Conservation (phyloP, 2,797 vertebrate species). For the Periophthalmus magnuspinnatus region DNA sequence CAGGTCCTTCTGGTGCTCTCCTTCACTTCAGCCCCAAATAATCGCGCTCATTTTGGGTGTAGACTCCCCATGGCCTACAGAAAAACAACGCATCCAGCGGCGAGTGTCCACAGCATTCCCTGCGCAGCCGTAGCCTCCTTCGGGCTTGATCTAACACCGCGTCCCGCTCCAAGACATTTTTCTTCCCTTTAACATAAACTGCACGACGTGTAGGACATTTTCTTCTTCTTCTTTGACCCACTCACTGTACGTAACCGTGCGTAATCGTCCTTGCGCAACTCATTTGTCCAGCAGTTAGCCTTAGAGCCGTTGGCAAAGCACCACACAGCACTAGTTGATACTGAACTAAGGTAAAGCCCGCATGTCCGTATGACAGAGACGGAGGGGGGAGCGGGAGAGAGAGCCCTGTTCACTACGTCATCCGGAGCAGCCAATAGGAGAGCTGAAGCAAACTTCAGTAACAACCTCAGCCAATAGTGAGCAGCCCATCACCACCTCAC, state of each 20-base stretch:
- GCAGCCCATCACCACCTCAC: background rate
- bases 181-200: background rate
- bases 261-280: background rate
- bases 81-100: conserved; percentile 4
- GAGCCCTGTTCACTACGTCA: conserved; percentile 34
- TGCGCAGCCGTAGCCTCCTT: background rate
- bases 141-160: conserved; percentile 18
- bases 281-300: conserved; percentile 18
- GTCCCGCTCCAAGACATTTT: conserved; percentile 34
- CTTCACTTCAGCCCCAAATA: conserved; percentile 20
- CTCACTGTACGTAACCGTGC: conserved; percentile 9
- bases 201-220: background rate
- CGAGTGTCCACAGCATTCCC: conserved; percentile 8
- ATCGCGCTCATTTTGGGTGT: conserved; percentile 30
- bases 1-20: conserved; percentile 17
- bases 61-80: conserved; percentile 1
- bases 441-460: conserved; percentile 32
- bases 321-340: conserved; percentile 19
- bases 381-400: conserved; percentile 17
- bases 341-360: conserved; percentile 29
- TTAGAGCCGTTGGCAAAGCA: conserved; percentile 26
- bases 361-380: conserved; percentile 13
- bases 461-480: conserved; percentile 32
- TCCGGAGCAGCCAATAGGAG: conserved; percentile 32
- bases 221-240: background rate